Conservation (phyloP, 2,797 vertebrate species). For the Sparus aurata region DNA sequence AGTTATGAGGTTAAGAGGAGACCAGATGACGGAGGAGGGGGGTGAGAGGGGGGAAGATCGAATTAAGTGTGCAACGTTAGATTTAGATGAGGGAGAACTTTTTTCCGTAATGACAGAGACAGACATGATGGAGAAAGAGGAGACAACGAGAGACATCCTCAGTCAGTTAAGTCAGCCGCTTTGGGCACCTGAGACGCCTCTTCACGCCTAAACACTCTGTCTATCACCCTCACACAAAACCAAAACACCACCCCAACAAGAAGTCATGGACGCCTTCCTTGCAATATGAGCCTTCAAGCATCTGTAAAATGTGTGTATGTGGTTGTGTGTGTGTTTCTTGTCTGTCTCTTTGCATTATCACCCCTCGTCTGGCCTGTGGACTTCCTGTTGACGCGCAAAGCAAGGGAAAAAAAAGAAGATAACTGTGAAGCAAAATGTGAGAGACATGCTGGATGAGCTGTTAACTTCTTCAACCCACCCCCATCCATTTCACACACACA, state of each 20-base stretch:
- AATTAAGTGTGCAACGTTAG: constrained; percentile 42
- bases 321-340: constrained; percentile 18
- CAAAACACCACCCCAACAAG: constrained; percentile 6
- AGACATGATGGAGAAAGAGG: constrained; percentile 32
- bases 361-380: constrained; percentile 36
- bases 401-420: constrained; percentile 30
- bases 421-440: constrained; percentile 64
- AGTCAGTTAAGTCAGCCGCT: neutral
- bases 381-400: constrained; percentile 62
- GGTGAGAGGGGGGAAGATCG: constrained; percentile 25
- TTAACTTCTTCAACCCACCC: constrained; percentile 58
- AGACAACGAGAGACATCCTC: neutral
- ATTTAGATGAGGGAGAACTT: constrained; percentile 26
- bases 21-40: neutral
- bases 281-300: constrained; percentile 12
- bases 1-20: constrained; percentile 39
- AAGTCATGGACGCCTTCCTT: neutral
- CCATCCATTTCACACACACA: constrained; percentile 31
- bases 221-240: constrained; percentile 27
- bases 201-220: constrained; percentile 17
- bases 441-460: constrained; percentile 61
- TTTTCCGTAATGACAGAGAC: constrained; percentile 31
- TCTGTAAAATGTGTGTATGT: neutral
- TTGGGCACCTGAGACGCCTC: neutral
- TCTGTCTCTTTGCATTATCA: constrained; percentile 63